Evolutionary conservation across 2,888 invertebrate species (phyloP).

Genomic region (Limnephilus marmoratus): DNA sequence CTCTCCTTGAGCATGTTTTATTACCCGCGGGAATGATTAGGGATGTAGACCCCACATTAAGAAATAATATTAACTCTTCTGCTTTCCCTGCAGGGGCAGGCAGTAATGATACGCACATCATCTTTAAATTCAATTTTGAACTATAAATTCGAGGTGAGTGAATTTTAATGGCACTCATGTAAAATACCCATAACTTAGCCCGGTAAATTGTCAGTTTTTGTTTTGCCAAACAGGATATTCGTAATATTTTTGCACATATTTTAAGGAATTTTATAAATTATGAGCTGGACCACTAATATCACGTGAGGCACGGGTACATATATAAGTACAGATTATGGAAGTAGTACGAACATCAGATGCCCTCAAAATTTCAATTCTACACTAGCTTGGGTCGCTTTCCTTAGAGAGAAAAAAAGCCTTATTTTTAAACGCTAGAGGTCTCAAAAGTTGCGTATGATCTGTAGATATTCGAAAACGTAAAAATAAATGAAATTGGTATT

Average conservation of each 20-base stretch:
- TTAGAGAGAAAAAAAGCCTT: too few species aligned
- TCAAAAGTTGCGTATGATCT: too few species aligned
- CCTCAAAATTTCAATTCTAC: not conserved
- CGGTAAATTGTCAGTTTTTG: not conserved
- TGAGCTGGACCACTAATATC: not conserved
- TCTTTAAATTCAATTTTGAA: constrained; percentile 36
- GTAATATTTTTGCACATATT: not conserved
- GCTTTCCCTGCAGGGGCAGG: not conserved
- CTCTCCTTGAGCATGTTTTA: not conserved
- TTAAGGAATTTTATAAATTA: constrained; percentile 2
- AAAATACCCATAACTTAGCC: constrained; percentile 12
- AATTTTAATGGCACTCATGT: constrained; percentile 50
- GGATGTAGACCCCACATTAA: constrained; percentile 23
- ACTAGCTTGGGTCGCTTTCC: too few species aligned
- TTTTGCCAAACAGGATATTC: not conserved
- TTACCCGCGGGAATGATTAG: not conserved
- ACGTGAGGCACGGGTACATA: not conserved
- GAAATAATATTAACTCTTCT: constrained; percentile 21
- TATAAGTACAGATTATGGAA: not conserved
- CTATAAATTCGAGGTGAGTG: constrained; percentile 44
- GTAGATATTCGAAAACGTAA: too few species aligned
- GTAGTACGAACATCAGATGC: not conserved
- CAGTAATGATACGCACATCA: constrained; percentile 30
- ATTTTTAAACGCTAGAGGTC: too few species aligned
- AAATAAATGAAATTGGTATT: too few species aligned